phyloP scores from a whole-genome alignment of 2,113 vertebrate genomes.

The Globicephala melas region DNA sequence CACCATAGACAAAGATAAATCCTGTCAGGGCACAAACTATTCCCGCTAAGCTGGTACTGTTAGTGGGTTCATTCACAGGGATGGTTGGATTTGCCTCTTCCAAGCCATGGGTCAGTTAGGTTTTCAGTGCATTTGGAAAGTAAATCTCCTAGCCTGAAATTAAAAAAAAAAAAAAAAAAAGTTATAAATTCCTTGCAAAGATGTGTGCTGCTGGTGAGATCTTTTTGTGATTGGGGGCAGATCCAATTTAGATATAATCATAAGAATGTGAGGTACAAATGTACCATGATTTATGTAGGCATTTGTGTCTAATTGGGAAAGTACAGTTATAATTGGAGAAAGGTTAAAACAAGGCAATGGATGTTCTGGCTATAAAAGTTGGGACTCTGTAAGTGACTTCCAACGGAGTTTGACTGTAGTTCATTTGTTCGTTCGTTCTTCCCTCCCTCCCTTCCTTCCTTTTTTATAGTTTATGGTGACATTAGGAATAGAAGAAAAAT shows the following conservation, averaged over 20 bases:
- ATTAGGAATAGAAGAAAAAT: neutral
- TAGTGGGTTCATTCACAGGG: neutral
- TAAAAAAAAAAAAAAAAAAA: neutral
- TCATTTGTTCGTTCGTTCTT: neutral
- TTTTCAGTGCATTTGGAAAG: neutral
- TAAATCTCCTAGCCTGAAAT: neutral
- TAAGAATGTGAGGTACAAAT: neutral
- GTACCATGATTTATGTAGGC: neutral
- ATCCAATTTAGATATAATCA: neutral
- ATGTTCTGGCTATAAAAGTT: neutral
- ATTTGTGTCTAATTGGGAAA: neutral
- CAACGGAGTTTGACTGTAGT: neutral
- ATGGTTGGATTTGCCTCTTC: neutral
- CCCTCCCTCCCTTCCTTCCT: neutral
- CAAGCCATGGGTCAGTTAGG: neutral
- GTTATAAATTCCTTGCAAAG: neutral
- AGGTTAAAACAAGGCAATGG: neutral
- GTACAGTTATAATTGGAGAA: neutral
- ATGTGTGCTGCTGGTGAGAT: neutral
- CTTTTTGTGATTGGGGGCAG: neutral
- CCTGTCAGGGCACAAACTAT: neutral
- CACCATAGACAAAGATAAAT: neutral
- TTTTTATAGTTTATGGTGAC: neutral
- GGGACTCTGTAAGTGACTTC: neutral
- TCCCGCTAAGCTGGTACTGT: neutral